Evolutionary conservation across 2,888 invertebrate genomes (phyloP).

Genomic region (Euphydryas editha): DNA sequence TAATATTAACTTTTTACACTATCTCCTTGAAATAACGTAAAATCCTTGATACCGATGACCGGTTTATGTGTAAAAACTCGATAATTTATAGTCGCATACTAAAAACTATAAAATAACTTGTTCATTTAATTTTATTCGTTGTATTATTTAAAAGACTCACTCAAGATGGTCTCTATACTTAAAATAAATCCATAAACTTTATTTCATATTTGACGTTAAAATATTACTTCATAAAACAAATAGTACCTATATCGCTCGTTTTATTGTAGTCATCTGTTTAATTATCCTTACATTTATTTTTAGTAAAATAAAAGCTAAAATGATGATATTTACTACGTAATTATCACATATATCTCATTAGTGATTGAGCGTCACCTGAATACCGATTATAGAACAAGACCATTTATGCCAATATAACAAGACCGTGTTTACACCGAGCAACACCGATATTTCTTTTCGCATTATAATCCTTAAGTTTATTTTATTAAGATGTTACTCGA

Average conservation of each 20-base stretch:
- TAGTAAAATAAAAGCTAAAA: not conserved
- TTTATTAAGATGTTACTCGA: not conserved
- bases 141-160: not conserved
- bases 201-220: constrained; percentile 3
- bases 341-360: constrained; percentile 22
- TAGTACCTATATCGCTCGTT: not conserved
- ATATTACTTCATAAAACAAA: constrained; percentile 2
- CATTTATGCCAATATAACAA: constrained; percentile 14
- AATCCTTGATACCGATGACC: not conserved
- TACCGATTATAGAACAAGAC: constrained; percentile 1
- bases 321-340: constrained; percentile 17
- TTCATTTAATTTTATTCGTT: too few species aligned
- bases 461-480: not conserved
- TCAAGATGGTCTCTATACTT: not conserved
- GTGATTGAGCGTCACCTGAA: constrained; percentile 7
- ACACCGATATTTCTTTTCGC: not conserved
- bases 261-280: not conserved
- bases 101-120: too few species aligned
- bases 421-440: constrained; percentile 2
- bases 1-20: not conserved
- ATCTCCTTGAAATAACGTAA: not conserved
- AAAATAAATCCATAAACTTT: not conserved
- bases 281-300: not conserved
- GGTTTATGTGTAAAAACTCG: not conserved
- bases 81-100: too few species aligned